Evolutionary conservation across 2,113 vertebrate species (phyloP).

Genomic region (Hippocampus mohnikei): DNA sequence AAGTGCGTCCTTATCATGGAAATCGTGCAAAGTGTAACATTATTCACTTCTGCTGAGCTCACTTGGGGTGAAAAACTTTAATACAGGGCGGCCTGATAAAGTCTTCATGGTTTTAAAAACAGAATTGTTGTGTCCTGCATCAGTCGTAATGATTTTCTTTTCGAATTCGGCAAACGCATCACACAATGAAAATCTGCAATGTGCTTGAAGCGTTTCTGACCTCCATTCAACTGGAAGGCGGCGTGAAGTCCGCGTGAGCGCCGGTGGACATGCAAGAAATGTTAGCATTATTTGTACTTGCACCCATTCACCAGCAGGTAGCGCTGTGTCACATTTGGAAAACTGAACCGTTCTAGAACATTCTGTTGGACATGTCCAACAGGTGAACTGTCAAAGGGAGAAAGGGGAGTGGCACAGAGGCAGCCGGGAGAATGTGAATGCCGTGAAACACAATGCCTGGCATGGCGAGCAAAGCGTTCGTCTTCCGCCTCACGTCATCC

Average conservation of each 20-base stretch:
- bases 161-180: too few relatives aligned
- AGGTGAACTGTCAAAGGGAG: constrained; percentile 23
- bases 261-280: neutral
- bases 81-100: too few relatives aligned
- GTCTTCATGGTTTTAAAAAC: too few relatives aligned
- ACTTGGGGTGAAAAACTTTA: too few relatives aligned
- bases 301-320: constrained; percentile 37
- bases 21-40: too few relatives aligned
- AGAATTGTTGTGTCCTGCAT: too few relatives aligned
- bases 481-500: constrained; percentile 1
- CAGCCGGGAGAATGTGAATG: constrained; percentile 2
- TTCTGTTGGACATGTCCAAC: constrained; percentile 26
- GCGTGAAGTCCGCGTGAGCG: neutral
- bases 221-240: neutral
- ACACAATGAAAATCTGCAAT: too few relatives aligned
- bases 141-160: too few relatives aligned
- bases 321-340: constrained; percentile 17
- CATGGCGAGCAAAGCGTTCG: constrained; percentile 18
- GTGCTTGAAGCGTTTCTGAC: neutral
- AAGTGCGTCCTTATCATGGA: too few relatives aligned
- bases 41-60: too few relatives aligned
- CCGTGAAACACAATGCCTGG: constrained; percentile 28
- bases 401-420: neutral
- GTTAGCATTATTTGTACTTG: neutral
- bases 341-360: constrained; percentile 23